phyloP scores from a whole-genome alignment of 2,113 vertebrate species.

The Paramisgurnus dabryanus region DNA sequence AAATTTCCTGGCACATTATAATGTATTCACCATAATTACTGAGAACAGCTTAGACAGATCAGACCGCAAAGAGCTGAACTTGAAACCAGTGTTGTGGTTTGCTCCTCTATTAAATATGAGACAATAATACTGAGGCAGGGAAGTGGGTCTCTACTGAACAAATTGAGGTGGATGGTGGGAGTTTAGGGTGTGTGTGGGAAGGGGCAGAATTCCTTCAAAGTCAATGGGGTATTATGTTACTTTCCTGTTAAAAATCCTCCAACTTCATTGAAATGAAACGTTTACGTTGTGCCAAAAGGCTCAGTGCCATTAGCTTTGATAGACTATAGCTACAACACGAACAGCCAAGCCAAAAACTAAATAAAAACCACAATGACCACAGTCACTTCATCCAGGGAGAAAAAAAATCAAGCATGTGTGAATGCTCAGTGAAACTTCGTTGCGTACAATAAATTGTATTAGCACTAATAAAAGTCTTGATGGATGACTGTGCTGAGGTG shows the following conservation, averaged over 20 bases:
- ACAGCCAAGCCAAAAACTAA: slow-evolving; percentile 50
- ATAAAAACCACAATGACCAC: slow-evolving; percentile 53
- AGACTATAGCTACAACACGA: slow-evolving; percentile 39
- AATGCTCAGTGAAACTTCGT: slow-evolving; percentile 50
- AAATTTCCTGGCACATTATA: slow-evolving; percentile 65
- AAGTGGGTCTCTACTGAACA: slow-evolving; percentile 56
- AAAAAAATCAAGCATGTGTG: slow-evolving; percentile 45
- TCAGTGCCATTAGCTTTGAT: slow-evolving; percentile 41
- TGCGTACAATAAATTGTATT: slow-evolving; percentile 60
- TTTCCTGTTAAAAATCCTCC: slow-evolving; percentile 49
- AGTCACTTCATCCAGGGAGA: slow-evolving; percentile 20
- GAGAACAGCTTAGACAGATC: slow-evolving; percentile 64
- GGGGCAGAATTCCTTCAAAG: slow-evolving; percentile 51
- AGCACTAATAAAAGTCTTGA: slow-evolving; percentile 52
- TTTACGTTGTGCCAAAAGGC: slow-evolving; percentile 43
- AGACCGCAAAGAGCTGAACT: slow-evolving; percentile 71
- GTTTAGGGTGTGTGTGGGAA: slow-evolving; percentile 45
- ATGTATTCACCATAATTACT: slow-evolving; percentile 68
- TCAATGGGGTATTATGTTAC: slow-evolving; percentile 57
- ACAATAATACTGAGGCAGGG: slow-evolving; percentile 55
- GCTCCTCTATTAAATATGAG: slow-evolving; percentile 57
- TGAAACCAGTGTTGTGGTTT: slow-evolving; percentile 69
- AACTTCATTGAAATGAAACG: slow-evolving; percentile 47
- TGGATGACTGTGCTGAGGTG: slow-evolving; percentile 52
- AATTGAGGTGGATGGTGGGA: slow-evolving; percentile 53